Evolutionary conservation across 2,113 vertebrate genomes (phyloP), one percentile per base, ranked within the genome.

Genomic region (Hippocampus barbouri): DNA sequence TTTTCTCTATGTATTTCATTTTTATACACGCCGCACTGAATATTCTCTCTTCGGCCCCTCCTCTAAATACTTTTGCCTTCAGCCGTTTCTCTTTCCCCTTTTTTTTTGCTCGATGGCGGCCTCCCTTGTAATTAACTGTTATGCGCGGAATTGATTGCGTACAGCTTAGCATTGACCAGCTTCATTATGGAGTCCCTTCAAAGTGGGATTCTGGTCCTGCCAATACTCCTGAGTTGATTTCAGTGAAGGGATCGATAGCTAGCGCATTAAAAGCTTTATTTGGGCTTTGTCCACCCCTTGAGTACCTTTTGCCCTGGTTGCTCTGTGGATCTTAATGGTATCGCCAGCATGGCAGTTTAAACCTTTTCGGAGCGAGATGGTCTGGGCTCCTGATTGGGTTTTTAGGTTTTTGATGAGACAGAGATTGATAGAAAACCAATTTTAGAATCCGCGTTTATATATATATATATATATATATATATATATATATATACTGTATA

Each of bases 101-200:
- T 34, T 45, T 79, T 75, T 79, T 79, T 76, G 79, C 82, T 88
- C 75, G 85, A 90, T 89, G 84, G 81, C 86, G 79, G 85, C 82
- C 87, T 88, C 77, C 84, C 88, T 90, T 91, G 91, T 93, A 92
- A 93, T 93, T 91, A 92, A 92, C 91, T 92, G 89, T 93, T 92
- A 92, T 93, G 89, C 83, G 81, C 83, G 77, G 86, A 88, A 93
- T 93, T 93, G 91, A 93, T 93, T 91, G 92, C 76, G 82, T 89
- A 91, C 91, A 91, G 89, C 90, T 92, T 91, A 90, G 83, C 91
- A 93, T 93, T 92, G 92, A 93, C 89, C 88, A 89, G 86, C 90
- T 93, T 93, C 90, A 92, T 93, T 92, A 93, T 92, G 85, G 91
- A 92, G 91, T 92, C 85, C 89, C 90, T 91, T 93, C 89, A 92